A percentile compares a stretch with the other conserved stretches of the same genome.
phyloP scores from a whole-genome alignment of 2,797 vertebrate species.

The Brachyalestes nurse region DNA sequence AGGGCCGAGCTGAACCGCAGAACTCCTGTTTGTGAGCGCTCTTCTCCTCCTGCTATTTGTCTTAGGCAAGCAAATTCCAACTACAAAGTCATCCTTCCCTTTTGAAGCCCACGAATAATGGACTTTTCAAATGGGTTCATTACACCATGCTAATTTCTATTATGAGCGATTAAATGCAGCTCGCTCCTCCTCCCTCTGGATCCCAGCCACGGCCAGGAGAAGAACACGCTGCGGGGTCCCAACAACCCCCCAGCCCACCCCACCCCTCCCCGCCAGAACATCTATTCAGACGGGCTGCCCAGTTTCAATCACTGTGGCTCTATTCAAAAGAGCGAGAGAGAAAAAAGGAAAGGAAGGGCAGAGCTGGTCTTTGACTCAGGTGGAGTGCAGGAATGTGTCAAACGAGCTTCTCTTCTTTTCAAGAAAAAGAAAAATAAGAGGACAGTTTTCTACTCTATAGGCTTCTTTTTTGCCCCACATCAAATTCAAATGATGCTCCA shows the following conservation, averaged over 20 bases:
- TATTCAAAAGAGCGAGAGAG: conserved; percentile 64
- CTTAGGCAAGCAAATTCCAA: conserved; percentile 46
- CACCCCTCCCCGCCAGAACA: conserved; percentile 61
- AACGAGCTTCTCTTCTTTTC: conserved; percentile 5
- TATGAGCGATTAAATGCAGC: conserved; percentile 76
- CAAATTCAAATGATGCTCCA: background rate
- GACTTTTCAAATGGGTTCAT: conserved; percentile 71
- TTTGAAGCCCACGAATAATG: conserved; percentile 73
- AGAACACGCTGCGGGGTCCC: conserved; percentile 48
- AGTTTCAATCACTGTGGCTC: conserved; percentile 74
- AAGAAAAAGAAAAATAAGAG: conserved; percentile 41
- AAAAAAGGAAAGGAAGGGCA: no score
- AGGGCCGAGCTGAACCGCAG: background rate
- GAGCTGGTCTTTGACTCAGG: conserved; percentile 59
- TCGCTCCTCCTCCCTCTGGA: conserved; percentile 60
- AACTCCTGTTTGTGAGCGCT: conserved; percentile 8
- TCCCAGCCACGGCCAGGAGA: conserved; percentile 60
- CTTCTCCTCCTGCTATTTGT: conserved; percentile 1
- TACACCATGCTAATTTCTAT: conserved; percentile 80
- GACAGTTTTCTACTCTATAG: conserved; percentile 26
- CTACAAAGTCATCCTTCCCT: conserved; percentile 65
- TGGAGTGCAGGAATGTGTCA: conserved; percentile 67
- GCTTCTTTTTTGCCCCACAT: background rate
- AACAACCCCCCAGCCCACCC: conserved; percentile 59
- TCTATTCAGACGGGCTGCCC: conserved; percentile 71